Percentiles rank a stretch among this genome's conserved stretches.
phyloP scores from a whole-genome alignment of 2,113 vertebrate genomes.

The Hippotragus niger region DNA sequence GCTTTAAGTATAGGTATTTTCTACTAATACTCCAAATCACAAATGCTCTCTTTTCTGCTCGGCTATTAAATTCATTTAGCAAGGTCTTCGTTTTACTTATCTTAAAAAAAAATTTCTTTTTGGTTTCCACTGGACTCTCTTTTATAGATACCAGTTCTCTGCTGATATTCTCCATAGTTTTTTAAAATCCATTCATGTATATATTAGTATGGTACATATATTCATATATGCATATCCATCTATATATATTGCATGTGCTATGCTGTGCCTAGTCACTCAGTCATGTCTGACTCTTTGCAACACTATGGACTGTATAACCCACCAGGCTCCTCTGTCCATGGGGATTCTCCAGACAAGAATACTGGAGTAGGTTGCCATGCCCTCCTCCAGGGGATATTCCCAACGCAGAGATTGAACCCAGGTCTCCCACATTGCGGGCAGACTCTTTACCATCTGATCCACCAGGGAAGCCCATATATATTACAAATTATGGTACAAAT shows the following conservation, averaged over 20 bases:
- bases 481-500: neutral
- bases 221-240: neutral
- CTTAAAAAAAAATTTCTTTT: fast-evolving
- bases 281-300: neutral
- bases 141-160: neutral
- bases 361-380: neutral
- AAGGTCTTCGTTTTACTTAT: neutral
- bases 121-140: neutral
- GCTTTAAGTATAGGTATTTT: neutral
- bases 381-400: neutral
- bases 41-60: neutral
- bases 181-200: neutral
- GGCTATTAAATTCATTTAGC: neutral
- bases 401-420: neutral
- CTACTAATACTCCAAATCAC: neutral
- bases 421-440: neutral
- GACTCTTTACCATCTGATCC: neutral
- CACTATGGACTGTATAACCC: neutral
- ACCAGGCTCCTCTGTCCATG: neutral
- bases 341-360: neutral
- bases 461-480: neutral
- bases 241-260: neutral
- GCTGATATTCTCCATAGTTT: neutral
- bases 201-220: neutral
- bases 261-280: neutral